Evolutionary conservation across 2,888 invertebrate species (phyloP).

Genomic region (Phoenoteleia sp.): DNA sequence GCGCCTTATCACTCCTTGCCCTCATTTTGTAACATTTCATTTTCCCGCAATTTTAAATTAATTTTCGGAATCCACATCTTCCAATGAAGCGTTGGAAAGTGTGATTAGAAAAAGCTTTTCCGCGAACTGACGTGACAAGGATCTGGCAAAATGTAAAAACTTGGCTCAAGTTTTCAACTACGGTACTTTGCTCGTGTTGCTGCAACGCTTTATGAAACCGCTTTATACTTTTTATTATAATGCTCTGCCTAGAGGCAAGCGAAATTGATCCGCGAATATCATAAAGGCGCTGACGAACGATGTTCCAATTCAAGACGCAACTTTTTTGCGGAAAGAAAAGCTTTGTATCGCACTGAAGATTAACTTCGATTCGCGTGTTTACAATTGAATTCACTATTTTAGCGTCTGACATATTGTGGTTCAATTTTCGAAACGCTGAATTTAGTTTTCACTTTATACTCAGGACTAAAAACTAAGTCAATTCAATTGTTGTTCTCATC

Average conservation of each 20-base stretch:
- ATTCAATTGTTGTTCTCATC: no score
- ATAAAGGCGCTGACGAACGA: constrained; percentile 28
- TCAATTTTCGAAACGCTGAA: no score
- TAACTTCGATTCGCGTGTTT: constrained; percentile 48
- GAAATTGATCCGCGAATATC: constrained; percentile 52
- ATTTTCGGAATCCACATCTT: not conserved
- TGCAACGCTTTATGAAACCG: constrained; percentile 45
- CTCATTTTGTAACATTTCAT: no score
- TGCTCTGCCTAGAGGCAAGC: constrained; percentile 19
- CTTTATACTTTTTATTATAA: constrained; percentile 56
- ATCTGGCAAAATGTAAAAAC: constrained; percentile 75
- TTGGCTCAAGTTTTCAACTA: constrained; percentile 58
- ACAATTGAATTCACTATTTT: constrained; percentile 31
- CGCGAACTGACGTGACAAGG: constrained; percentile 21
- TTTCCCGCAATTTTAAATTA: constrained; percentile 1
- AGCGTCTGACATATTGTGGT: constrained; percentile 15
- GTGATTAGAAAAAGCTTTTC: constrained; percentile 48
- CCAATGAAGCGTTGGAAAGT: constrained; percentile 3
- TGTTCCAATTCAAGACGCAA: constrained; percentile 1
- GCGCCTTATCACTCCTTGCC: not conserved
- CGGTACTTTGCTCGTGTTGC: constrained; percentile 23
- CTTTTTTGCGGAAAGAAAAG: constrained; percentile 14
- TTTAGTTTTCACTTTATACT: no score
- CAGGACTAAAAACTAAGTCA: not conserved
- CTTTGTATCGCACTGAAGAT: constrained; percentile 35